A percentile compares a stretch with the other conserved stretches of the same genome.
Evolutionary conservation across 2,113 vertebrate species (phyloP).

Genomic region (Ochotona curzoniae): DNA sequence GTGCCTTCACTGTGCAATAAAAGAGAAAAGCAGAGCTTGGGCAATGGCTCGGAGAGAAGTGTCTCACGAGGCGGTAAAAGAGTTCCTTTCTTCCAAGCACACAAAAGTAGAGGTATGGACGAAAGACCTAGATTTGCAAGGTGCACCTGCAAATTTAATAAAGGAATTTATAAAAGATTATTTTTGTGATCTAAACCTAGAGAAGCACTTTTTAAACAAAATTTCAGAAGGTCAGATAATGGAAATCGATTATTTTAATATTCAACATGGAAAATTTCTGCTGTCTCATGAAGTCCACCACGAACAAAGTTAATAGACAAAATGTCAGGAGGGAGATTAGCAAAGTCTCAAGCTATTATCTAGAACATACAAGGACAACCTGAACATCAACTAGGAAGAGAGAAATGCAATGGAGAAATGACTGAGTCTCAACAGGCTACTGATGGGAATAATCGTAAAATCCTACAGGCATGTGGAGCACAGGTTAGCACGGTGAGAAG

Average conservation of each 20-base stretch:
- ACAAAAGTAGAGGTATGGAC: not conserved
- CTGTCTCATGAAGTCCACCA: not conserved
- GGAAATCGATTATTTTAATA: constrained; percentile 4
- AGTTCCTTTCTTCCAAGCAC: not conserved
- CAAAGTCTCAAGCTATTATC: constrained; percentile 24
- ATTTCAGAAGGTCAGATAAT: constrained; percentile 41
- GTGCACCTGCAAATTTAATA: constrained; percentile 44
- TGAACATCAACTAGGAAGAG: not conserved
- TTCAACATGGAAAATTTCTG: constrained; percentile 47
- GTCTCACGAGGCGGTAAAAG: not conserved
- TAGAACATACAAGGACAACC: not conserved
- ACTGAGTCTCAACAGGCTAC: not conserved
- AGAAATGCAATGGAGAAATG: not conserved
- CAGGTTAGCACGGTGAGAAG: not conserved
- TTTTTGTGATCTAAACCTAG: constrained; percentile 52
- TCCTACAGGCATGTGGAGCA: not conserved
- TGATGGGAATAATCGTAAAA: constrained; percentile 32
- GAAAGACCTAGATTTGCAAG: constrained; percentile 29
- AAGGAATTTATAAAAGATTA: constrained; percentile 50
- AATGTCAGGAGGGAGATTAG: constrained; percentile 47
- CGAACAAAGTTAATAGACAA: constrained; percentile 45
- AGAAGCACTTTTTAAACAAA: constrained; percentile 48
- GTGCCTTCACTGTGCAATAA: no score
- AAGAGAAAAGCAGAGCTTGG: not conserved
- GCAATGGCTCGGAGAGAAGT: not conserved